Conservation (phyloP, 2,888 invertebrate genomes). For the Trilocha varians region DNA sequence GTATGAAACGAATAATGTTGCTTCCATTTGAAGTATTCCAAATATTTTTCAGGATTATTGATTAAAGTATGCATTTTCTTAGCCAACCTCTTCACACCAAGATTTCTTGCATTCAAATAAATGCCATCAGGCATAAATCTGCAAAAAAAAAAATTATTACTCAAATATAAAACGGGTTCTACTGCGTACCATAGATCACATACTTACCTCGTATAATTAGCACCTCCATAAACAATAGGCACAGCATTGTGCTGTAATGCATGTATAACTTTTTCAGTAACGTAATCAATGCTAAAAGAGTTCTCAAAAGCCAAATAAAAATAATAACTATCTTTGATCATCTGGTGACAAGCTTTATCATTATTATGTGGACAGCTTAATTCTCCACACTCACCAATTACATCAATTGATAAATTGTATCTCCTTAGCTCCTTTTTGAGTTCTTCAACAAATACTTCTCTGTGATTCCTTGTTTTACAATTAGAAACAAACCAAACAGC, state of each 20-base stretch:
- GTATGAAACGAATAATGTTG: conserved; percentile 46
- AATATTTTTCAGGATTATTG: too few species aligned
- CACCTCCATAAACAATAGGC: too few species aligned
- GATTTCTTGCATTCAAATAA: too few species aligned
- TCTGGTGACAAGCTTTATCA: conserved; percentile 24
- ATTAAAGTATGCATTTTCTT: conserved; percentile 40
- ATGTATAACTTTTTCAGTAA: too few species aligned
- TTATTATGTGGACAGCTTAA: conserved; percentile 20
- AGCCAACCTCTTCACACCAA: conserved; percentile 32
- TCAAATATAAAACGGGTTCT: too few species aligned
- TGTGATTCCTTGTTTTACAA: too few species aligned
- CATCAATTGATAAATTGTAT: conserved; percentile 15
- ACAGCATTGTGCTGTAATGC: conserved; percentile 62
- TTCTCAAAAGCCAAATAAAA: conserved; percentile 54
- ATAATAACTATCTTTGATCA: conserved; percentile 26
- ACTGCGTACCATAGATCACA: too few species aligned
- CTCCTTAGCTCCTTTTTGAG: conserved; percentile 14
- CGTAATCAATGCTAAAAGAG: conserved; percentile 42
- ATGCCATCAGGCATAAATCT: too few species aligned
- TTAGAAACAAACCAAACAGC: too few species aligned
- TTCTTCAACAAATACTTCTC: conserved; percentile 6
- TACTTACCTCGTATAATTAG: conserved; percentile 36
- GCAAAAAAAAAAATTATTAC: too few species aligned
- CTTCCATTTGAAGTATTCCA: conserved; percentile 49
- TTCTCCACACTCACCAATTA: too few species aligned